phyloP scores from a whole-genome alignment of 30 jellyfish, hydroid and myxozoan genomes.

The Hydra vulgaris region DNA sequence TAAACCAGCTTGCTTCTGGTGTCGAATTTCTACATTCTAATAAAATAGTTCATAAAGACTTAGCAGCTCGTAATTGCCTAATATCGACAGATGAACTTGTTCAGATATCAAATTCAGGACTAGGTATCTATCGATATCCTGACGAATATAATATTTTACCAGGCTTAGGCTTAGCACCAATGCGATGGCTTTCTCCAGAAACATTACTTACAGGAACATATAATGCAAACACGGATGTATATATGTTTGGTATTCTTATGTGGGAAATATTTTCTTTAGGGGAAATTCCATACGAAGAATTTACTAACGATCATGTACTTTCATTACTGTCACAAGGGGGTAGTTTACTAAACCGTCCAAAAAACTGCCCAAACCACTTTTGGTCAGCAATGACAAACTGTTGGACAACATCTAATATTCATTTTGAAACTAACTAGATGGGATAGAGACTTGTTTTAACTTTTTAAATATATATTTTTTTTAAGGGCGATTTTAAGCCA shows the following conservation, averaged over 20 bases:
- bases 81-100: conserved; percentile 36
- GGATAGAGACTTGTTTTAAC: no score
- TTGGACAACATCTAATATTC: conserved; percentile 18
- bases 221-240: conserved; percentile 46
- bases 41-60: conserved; percentile 57
- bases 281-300: conserved; percentile 45
- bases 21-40: conserved; percentile 52
- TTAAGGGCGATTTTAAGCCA: no score
- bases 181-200: conserved; percentile 93
- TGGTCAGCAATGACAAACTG: conserved; percentile 9
- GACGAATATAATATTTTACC: conserved; percentile 49
- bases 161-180: conserved; percentile 30
- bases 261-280: conserved; percentile 85
- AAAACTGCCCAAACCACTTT: conserved; percentile 33
- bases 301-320: conserved; percentile 48
- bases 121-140: conserved; percentile 59
- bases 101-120: conserved; percentile 50
- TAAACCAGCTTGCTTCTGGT: conserved; percentile 57
- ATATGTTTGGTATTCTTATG: conserved; percentile 57
- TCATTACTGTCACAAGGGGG: conserved; percentile 19
- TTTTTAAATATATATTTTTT: no score
- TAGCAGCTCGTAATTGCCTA: conserved; percentile 72
- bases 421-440: background rate
- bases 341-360: conserved; percentile 39
- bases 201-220: conserved; percentile 36